Evolutionary conservation across 2,797 vertebrate species (phyloP).

Genomic region (Typhlichthys subterraneus): DNA sequence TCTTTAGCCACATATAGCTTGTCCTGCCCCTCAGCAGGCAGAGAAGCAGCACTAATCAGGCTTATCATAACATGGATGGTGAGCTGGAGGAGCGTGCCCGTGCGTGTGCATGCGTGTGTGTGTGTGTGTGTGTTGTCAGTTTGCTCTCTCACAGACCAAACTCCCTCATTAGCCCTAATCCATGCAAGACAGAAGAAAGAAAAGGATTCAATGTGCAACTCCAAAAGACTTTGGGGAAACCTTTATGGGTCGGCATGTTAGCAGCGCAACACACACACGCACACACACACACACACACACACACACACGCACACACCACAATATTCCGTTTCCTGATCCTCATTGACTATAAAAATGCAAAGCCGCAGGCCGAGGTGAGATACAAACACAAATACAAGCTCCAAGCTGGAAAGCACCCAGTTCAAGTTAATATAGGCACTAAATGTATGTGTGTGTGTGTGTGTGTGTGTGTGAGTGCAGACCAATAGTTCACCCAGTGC

Average conservation of each 20-base stretch:
- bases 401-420: slow-evolving; percentile 43
- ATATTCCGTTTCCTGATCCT: slow-evolving; percentile 47
- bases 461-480: slow-evolving; percentile 5
- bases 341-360: slow-evolving; percentile 65
- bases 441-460: not conserved
- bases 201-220: slow-evolving; percentile 56
- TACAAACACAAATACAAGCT: slow-evolving; percentile 29
- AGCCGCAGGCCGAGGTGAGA: slow-evolving; percentile 49
- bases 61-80: slow-evolving; percentile 78
- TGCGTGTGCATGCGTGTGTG: slow-evolving; percentile 8
- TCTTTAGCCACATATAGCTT: slow-evolving; percentile 70
- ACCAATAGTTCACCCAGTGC: slow-evolving; percentile 32
- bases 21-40: slow-evolving; percentile 65
- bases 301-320: slow-evolving; percentile 29
- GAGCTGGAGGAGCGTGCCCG: slow-evolving; percentile 43
- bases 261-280: slow-evolving; percentile 26
- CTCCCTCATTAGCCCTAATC: slow-evolving; percentile 72
- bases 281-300: slow-evolving; percentile 19
- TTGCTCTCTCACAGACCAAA: slow-evolving; percentile 57
- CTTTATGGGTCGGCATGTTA: slow-evolving; percentile 66
- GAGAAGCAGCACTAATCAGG: slow-evolving; percentile 78
- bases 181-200: slow-evolving; percentile 38
- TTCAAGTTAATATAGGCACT: slow-evolving; percentile 25
- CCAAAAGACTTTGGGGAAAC: slow-evolving; percentile 65
- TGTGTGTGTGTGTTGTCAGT: slow-evolving; percentile 32